A percentile compares a stretch with the other conserved stretches of the same genome.
phyloP scores from a whole-genome alignment of 1,140 invertebrate genomes.

The Bombus fervidus region DNA sequence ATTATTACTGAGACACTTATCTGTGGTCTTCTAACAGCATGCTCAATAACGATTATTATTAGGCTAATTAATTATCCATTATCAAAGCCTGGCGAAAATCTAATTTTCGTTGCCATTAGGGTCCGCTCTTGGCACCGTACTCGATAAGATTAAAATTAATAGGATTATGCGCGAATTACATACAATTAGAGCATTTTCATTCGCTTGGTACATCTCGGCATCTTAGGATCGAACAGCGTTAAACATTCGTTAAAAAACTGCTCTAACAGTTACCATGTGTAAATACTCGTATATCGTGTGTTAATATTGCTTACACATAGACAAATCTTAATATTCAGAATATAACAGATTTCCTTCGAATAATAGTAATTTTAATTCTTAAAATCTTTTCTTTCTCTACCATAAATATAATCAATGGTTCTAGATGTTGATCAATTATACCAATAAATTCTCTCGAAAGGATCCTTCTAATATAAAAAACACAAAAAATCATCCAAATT shows the following conservation, averaged over 20 bases:
- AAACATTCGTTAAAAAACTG: no score
- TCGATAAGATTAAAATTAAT: conserved; percentile 41
- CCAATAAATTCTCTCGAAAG: no score
- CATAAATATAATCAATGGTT: neutral
- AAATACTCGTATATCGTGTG: no score
- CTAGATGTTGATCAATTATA: no score
- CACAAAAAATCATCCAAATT: no score
- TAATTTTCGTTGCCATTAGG: conserved; percentile 31
- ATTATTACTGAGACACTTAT: conserved; percentile 46
- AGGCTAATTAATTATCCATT: conserved; percentile 46
- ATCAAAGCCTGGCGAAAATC: conserved; percentile 28
- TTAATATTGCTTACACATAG: no score
- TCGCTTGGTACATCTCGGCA: neutral
- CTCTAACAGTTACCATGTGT: no score
- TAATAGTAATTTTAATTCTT: no score
- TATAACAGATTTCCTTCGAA: no score
- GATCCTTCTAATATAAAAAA: neutral
- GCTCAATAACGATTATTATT: conserved; percentile 30
- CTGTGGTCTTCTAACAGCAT: conserved; percentile 9
- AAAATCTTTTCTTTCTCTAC: neutral
- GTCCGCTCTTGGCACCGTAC: neutral
- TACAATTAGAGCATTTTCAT: conserved; percentile 9
- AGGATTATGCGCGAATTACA: conserved; percentile 10
- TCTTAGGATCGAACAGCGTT: neutral
- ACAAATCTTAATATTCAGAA: no score